Evolutionary conservation across 2,113 vertebrate genomes (phyloP).

Genomic region (Hippocampus barbouri): DNA sequence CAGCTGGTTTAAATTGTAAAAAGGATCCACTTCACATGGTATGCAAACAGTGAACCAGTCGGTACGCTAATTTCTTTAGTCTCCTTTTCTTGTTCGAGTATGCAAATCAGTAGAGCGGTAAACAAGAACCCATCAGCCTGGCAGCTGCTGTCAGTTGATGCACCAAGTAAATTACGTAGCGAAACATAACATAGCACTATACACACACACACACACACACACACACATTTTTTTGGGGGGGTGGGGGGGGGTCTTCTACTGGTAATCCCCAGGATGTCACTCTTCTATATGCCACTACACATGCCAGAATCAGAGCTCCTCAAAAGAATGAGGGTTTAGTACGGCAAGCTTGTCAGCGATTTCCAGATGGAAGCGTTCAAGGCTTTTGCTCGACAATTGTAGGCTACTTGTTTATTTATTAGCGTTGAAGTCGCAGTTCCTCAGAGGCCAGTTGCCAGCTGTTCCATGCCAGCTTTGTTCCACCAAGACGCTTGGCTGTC

Average conservation of each 20-base stretch:
- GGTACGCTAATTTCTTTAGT: neutral
- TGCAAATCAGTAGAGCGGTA: conserved; percentile 12
- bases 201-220: conserved; percentile 11
- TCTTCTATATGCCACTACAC: conserved; percentile 53
- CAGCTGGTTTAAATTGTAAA: conserved; percentile 2
- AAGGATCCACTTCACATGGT: neutral
- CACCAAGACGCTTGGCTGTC: conserved; percentile 60
- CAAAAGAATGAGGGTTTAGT: conserved; percentile 49
- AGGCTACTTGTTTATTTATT: conserved; percentile 68
- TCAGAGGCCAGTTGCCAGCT: conserved; percentile 75
- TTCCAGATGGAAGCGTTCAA: conserved; percentile 70
- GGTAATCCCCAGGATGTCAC: conserved; percentile 51
- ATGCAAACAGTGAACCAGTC: conserved; percentile 7
- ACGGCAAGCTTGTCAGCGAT: conserved; percentile 63
- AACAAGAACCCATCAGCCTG: conserved; percentile 24
- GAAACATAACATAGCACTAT: conserved; percentile 31
- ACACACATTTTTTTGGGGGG: no score
- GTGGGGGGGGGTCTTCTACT: no score
- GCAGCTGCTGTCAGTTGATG: conserved; percentile 37
- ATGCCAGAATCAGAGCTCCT: conserved; percentile 61
- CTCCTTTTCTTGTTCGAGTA: conserved; percentile 2
- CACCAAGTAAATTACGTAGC: conserved; percentile 37
- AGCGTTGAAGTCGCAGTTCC: conserved; percentile 72
- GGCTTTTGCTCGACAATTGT: conserved; percentile 49
- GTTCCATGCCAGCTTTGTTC: conserved; percentile 77